A percentile compares a stretch with the other conserved stretches of the same genome.
Conservation (phyloP, 2,888 invertebrate genomes). For the Acanthococcus lagerstroemiae region DNA sequence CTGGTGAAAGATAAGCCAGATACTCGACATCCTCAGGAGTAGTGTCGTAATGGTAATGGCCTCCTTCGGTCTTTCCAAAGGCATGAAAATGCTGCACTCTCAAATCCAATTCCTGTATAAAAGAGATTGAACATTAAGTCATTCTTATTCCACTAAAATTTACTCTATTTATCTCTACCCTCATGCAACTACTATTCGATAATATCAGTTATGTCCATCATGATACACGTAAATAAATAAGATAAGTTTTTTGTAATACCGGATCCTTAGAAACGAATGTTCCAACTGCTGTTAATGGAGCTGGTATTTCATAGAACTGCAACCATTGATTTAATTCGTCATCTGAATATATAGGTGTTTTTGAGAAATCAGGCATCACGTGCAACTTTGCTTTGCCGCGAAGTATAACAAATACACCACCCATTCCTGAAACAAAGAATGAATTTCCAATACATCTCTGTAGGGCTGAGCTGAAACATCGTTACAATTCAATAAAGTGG, state of each 20-base stretch:
- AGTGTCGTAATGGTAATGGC: slow-evolving; percentile 93
- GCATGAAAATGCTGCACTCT: slow-evolving; percentile 95
- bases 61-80: slow-evolving; percentile 68
- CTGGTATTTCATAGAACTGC: slow-evolving; percentile 79
- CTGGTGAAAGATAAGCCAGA: slow-evolving; percentile 78
- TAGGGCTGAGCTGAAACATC: background rate
- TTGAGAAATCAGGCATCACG: slow-evolving; percentile 91
- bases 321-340: slow-evolving; percentile 77
- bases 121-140: background rate
- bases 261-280: slow-evolving; percentile 77
- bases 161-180: background rate
- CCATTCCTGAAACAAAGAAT: slow-evolving; percentile 53
- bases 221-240: too few species aligned
- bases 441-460: background rate
- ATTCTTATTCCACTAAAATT: background rate
- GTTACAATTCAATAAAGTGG: slow-evolving; percentile 24
- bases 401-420: slow-evolving; percentile 77
- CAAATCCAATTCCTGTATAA: slow-evolving; percentile 68
- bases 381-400: slow-evolving; percentile 79
- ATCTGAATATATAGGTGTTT: slow-evolving; percentile 58
- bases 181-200: too few species aligned
- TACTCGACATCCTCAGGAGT: slow-evolving; percentile 81
- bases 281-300: slow-evolving; percentile 78
- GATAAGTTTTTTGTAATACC: too few species aligned
- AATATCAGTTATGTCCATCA: too few species aligned